Conservation (phyloP, 1,140 invertebrate species). For the Drosophila paulistorum region DNA sequence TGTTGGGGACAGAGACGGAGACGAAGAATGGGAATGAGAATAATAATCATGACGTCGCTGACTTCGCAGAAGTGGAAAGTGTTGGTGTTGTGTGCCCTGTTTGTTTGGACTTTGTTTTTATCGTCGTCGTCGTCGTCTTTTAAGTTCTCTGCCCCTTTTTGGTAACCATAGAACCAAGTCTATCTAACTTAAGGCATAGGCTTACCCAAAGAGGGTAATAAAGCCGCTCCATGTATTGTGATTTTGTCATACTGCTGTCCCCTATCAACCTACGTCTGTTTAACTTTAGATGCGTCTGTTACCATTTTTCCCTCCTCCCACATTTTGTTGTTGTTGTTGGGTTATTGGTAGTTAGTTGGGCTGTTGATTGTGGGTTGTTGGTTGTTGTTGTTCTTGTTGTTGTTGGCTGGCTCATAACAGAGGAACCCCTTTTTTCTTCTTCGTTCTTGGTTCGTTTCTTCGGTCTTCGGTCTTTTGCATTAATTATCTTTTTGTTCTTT, state of each 20-base stretch:
- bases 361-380: neutral
- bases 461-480: conserved; percentile 48
- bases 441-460: neutral
- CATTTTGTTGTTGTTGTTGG: conserved; percentile 26
- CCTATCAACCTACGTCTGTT: neutral
- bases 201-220: neutral
- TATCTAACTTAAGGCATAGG: neutral
- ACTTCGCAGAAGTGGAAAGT: conserved; percentile 55
- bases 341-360: conserved; percentile 11
- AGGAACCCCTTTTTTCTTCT: conserved; percentile 47
- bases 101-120: conserved; percentile 61
- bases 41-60: conserved; percentile 9
- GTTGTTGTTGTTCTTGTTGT: conserved; percentile 16
- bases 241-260: neutral
- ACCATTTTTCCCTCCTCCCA: neutral
- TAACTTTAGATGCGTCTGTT: neutral
- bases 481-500: conserved; percentile 58
- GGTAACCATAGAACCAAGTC: conserved; percentile 39
- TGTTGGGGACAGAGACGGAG: neutral
- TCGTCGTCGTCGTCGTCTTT: conserved; percentile 23
- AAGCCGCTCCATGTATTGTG: too few species aligned
- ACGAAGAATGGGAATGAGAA: neutral
- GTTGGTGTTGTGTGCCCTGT: conserved; percentile 53
- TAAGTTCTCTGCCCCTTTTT: conserved; percentile 16
- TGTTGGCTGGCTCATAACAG: conserved; percentile 39